Percentiles rank a stretch among this genome's conserved stretches.
phyloP scores from a whole-genome alignment of 2,113 vertebrate species.

The Prionailurus bengalensis region DNA sequence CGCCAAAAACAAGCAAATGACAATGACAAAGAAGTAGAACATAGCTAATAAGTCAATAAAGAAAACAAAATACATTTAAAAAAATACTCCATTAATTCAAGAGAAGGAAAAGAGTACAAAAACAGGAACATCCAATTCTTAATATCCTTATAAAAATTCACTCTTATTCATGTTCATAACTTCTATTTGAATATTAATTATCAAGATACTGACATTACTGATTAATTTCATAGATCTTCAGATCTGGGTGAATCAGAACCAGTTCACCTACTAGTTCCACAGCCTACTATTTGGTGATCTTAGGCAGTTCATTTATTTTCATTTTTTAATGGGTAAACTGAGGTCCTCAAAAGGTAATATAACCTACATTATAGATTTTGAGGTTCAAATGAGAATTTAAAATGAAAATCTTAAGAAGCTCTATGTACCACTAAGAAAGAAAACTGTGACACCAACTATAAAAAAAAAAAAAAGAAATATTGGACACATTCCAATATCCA shows the following conservation, averaged over 20 bases:
- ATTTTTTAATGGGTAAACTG: neutral
- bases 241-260: neutral
- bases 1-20: neutral
- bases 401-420: neutral
- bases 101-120: neutral
- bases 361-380: neutral
- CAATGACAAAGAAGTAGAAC: neutral
- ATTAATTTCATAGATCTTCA: neutral
- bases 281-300: neutral
- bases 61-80: neutral
- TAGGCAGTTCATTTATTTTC: neutral
- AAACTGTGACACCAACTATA: neutral
- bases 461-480: neutral
- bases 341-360: neutral
- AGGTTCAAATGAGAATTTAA: neutral
- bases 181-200: conserved; percentile 21
- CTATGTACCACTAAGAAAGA: neutral
- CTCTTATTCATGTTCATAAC: neutral
- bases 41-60: neutral
- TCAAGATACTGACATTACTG: neutral
- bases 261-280: neutral
- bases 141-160: neutral
- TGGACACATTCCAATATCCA: neutral
- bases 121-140: neutral
- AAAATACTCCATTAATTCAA: conserved; percentile 22